Conservation (phyloP, 1,140 invertebrate genomes). For the Saxidomus purpurata region DNA sequence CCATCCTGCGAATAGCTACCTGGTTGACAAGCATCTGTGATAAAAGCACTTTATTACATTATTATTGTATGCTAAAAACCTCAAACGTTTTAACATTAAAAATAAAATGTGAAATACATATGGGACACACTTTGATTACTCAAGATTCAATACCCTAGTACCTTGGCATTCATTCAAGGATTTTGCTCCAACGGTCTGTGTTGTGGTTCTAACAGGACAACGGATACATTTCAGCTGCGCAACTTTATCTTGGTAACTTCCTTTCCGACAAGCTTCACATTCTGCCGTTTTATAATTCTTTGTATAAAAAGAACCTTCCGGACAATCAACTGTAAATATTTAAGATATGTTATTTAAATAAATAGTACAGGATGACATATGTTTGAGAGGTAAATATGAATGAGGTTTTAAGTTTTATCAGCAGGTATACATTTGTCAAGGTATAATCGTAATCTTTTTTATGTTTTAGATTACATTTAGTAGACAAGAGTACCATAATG, state of each 20-base stretch:
- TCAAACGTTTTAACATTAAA: background rate
- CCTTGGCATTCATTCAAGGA: background rate
- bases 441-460: too few relatives aligned
- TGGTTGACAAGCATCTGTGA: conserved; percentile 32
- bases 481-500: too few relatives aligned
- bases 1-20: conserved; percentile 32
- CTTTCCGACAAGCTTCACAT: conserved; percentile 35
- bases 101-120: background rate
- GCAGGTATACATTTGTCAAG: too few relatives aligned
- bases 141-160: background rate
- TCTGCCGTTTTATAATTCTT: background rate
- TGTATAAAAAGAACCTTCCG: conserved; percentile 9
- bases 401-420: too few relatives aligned
- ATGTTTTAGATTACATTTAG: too few relatives aligned
- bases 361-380: too few relatives aligned
- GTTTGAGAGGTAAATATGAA: too few relatives aligned
- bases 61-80: background rate
- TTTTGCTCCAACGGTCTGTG: background rate
- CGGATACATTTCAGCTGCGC: background rate
- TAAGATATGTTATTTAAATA: background rate
- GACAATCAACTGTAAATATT: conserved; percentile 46
- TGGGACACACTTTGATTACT: background rate
- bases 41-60: background rate
- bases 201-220: conserved; percentile 29
- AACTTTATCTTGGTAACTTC: conserved; percentile 13